A percentile compares a stretch with the other conserved stretches of the same genome.
phyloP scores from a whole-genome alignment of 2,113 vertebrate species.

The Saguinus midas region DNA sequence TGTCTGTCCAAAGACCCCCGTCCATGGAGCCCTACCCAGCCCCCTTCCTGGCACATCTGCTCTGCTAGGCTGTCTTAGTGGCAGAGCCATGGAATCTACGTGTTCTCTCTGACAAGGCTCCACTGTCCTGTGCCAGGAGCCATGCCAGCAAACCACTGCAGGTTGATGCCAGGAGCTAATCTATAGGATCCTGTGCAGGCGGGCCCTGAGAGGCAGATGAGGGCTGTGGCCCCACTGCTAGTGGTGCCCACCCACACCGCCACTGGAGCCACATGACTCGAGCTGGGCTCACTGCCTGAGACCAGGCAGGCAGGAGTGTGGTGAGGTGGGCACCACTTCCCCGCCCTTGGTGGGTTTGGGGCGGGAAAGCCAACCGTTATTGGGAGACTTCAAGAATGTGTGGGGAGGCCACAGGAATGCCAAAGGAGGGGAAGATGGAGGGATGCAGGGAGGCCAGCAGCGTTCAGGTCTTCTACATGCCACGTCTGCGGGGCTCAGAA shows the following conservation, averaged over 20 bases:
- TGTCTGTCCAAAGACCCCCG: neutral
- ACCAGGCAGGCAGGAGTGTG: neutral
- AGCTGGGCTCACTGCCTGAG: neutral
- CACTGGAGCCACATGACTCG: neutral
- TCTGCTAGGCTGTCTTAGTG: neutral
- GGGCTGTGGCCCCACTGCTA: neutral
- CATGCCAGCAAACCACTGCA: neutral
- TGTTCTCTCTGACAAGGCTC: neutral
- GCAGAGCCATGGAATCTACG: neutral
- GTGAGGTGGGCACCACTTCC: neutral
- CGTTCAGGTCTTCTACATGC: neutral
- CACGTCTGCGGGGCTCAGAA: neutral
- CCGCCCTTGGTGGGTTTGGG: neutral
- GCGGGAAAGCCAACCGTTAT: neutral
- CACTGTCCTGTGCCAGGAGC: neutral
- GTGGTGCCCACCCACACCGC: neutral
- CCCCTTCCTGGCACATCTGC: neutral
- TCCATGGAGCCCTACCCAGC: no score
- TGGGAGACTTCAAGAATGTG: constrained; percentile 44
- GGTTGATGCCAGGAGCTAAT: neutral
- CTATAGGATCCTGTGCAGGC: neutral
- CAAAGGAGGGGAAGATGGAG: neutral
- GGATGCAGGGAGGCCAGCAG: neutral
- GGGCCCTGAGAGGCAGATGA: neutral
- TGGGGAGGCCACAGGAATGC: constrained; percentile 62